phyloP scores from a whole-genome alignment of 2,797 vertebrate genomes.

The Acrossocheilus wenchowensis region DNA sequence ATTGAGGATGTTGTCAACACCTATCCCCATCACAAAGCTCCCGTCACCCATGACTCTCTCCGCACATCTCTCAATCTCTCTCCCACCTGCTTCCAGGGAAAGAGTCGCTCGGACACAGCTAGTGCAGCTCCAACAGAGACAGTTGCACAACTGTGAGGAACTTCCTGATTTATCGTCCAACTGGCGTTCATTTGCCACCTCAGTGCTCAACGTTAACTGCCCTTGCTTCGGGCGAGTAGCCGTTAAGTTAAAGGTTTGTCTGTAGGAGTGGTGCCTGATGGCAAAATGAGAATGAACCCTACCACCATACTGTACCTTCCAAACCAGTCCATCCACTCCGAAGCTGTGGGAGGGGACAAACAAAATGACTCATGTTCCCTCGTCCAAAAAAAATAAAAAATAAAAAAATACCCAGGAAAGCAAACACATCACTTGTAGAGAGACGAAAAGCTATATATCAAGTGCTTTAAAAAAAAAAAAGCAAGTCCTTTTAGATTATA shows the following conservation, averaged over 20 bases:
- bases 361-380: constrained; percentile 17
- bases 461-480: constrained; percentile 52
- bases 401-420: not conserved
- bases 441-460: constrained; percentile 27
- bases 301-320: constrained; percentile 22
- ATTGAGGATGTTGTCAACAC: constrained; percentile 37
- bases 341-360: constrained; percentile 14
- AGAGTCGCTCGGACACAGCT: constrained; percentile 7
- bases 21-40: constrained; percentile 11
- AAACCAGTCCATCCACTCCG: constrained; percentile 46
- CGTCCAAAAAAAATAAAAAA: not conserved
- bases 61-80: constrained; percentile 38
- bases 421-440: constrained; percentile 18
- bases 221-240: not conserved
- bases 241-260: constrained; percentile 14
- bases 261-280: constrained; percentile 17
- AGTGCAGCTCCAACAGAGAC: constrained; percentile 6
- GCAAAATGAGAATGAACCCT: constrained; percentile 31
- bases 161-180: constrained; percentile 12
- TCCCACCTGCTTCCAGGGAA: not conserved
- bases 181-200: not conserved
- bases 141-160: not conserved
- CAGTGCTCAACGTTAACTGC: not conserved
- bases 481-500: constrained; percentile 52
- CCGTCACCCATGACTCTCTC: constrained; percentile 16